Base-by-base conservation (phyloP, 2,113 vertebrate species). In the Brachyistius frenatus region DNA sequence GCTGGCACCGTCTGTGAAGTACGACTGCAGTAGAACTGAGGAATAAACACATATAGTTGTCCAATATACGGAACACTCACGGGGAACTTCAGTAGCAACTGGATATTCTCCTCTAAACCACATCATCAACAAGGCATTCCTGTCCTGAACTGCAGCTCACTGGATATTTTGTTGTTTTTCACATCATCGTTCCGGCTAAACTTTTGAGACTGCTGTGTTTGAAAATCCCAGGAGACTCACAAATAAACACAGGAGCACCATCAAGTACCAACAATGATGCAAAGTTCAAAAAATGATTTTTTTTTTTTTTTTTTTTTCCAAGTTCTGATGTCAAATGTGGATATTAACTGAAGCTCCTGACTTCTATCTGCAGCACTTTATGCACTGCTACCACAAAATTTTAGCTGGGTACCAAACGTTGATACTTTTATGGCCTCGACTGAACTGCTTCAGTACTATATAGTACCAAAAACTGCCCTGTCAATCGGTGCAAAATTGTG, bases 1-100 rank as follows among this genome's bases (percentile, higher is more conserved):
- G 68, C 61, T 35, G 65, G 77, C 54, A 77, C 76, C 0, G 6
- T 57, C 57, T 73, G 74, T 79, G 65, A 86, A 68, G 60, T 6
- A 54, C 23, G 13, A 68, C 57, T 5, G 6, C 37, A 62, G 23
- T 50, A 31, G 41, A 81, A 50, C 30, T 31, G 44, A 78, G 14
- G 50, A 54, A 46, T 76, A 64, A 76, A 68, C 30, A 56, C 13
- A 35, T 3, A 35, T 3, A 31, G 14, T 47, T 13, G 50, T 44
- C 63, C 2, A 56, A 75, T 63, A 71, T 63, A 65, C 23, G 23
- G 23, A 23, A 23, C 44, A 56, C 10, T 74, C 37, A 54, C 15
- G 23, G 7, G 64, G 50, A 0, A 7, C 54, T 49, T 3, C 30
- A 70, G 39, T 0, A 47, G 53, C 31, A 10, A 7, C 54, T 23